Evolutionary conservation across 2,888 invertebrate species (phyloP), one percentile per base, ranked within the genome.

Genomic region (Cryptus viduatorius): DNA sequence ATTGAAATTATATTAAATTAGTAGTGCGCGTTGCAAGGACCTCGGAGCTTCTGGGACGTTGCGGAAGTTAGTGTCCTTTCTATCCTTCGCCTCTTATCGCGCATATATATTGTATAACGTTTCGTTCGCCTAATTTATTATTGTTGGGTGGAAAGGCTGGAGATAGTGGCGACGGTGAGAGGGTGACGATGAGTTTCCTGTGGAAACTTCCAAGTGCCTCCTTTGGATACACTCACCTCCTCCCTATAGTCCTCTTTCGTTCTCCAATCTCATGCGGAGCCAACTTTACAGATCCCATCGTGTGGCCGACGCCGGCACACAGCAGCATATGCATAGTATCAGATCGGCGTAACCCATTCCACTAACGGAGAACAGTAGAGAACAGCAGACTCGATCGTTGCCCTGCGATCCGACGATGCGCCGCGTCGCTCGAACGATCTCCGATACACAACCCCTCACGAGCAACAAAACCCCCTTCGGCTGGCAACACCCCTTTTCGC

Each of bases 1-100:
- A 82, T 78, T 78, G 67, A 78, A 82, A 82, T 82, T 78, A 67
- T 82, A 65, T 65, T 71, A 77, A 67, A 82, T 77, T 67, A 61
- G 42, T 76, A 48, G 44, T 71, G 46, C 69, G 12, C 48, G 48
- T 68, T 16, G n/a, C 24, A 44, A 42, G 19, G 53, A 71, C 3
- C 7, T 31, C 19, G 29, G 50, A 48, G 19, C 19, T 7, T 10
- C n/a, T 16, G 82, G 65, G 72, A 77, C 29, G 42, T 72, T 7
- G 31, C 24, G 4, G 14, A 37, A 53, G 19, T 53, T n/a, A 14
- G 7, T 31, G 7, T 50, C 31, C 61, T 42, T 10, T 46, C 29
- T 64, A 12, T 7, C 37, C 31, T 16, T 44, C 4, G 16, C 64
- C 7, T 24, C 50, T 56, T 19, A 19, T 80, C 31, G 29, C 24